Evolutionary conservation across 2,113 vertebrate genomes (phyloP).

Genomic region (Cichladusa arquata): DNA sequence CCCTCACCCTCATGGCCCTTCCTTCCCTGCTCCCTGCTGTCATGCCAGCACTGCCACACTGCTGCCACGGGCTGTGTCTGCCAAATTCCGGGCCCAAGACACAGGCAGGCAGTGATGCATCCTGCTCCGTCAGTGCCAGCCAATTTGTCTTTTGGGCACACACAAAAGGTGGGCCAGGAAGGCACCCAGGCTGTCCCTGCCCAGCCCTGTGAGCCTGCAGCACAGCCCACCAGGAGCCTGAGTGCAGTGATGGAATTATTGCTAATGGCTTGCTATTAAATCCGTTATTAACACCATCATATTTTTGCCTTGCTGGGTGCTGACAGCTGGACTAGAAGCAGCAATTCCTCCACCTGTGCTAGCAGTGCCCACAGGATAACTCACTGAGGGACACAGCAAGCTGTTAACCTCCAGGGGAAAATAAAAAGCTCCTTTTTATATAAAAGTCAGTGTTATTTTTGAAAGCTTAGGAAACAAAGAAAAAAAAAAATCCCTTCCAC

Average conservation of each 20-base stretch:
- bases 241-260: background rate
- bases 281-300: background rate
- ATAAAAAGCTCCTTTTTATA: background rate
- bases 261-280: background rate
- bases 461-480: background rate
- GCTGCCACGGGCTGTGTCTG: background rate
- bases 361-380: background rate
- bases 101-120: background rate
- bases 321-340: background rate
- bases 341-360: background rate
- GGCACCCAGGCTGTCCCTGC: background rate
- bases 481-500: background rate
- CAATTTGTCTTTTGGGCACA: rapidly evolving
- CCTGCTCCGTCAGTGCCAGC: background rate
- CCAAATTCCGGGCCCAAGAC: background rate
- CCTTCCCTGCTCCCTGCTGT: background rate
- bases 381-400: background rate
- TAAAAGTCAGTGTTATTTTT: background rate
- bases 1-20: background rate
- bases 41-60: rapidly evolving
- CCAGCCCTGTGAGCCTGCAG: rapidly evolving
- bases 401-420: background rate
- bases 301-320: background rate
- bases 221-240: rapidly evolving
- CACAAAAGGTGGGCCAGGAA: rapidly evolving